Evolutionary conservation across 2,888 invertebrate species (phyloP), one percentile per base, ranked within the genome.

Genomic region (Schizotus pectinicornis): DNA sequence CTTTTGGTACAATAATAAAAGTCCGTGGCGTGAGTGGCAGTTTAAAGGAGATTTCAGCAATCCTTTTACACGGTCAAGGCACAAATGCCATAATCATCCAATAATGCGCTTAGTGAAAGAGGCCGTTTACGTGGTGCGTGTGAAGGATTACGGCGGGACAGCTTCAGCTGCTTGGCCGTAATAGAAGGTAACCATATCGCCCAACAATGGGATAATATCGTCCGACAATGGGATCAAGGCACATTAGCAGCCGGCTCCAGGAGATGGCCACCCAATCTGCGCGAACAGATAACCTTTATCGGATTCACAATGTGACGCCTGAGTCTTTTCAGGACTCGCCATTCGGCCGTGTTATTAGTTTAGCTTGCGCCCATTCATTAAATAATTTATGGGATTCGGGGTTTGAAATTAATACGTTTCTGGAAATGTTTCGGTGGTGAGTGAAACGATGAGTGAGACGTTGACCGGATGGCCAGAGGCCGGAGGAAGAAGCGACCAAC

Each of bases 351-450:
- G 31, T 51, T 42, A 59, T 60, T 60, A 56, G 38, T 31, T 36
- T 30, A 38, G 49, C 47, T 47, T 60, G 60, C 56, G 60, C 56
- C 60, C 11, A 56, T 60, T 60, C 59, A 56, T 59, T 59, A 59
- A 7, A 46, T 59, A 59, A 59, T 59, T 59, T 59, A 59, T 47
- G 46, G 55, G 36, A 55, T 51, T 51, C 11, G 31, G 41, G 47
- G 37, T 32, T 33, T 35, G 13, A 38, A 50, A 55, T 51, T 50
- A 46, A 37, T 41, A 41, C 47, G 43, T 22, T 22, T 22, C 3
- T 22, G 22, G 22, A 22, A 22, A 3, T 22, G 22, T 5, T 22
- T n/a, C n/a, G n/a, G n/a, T n/a, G n/a, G 5, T 22, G 22, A 22
- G 22, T 5, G 22, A 22, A 22, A 22, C 22, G 2, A 22, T 3